A percentile compares a stretch with the other conserved stretches of the same genome.
phyloP scores from a whole-genome alignment of 1,140 invertebrate species.

The Apis laboriosa region DNA sequence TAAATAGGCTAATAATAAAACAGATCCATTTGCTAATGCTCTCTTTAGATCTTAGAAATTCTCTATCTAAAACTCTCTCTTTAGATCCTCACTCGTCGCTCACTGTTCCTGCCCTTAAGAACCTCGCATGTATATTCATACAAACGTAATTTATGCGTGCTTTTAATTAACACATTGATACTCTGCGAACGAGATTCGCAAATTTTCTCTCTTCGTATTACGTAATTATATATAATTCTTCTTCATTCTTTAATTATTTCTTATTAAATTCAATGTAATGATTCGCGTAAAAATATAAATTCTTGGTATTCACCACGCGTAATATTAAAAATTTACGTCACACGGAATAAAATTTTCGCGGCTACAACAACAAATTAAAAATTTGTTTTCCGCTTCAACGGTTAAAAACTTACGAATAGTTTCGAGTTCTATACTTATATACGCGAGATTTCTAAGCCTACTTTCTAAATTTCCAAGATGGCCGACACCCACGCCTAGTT shows the following conservation, averaged over 20 bases:
- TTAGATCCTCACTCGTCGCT: conserved; percentile 19
- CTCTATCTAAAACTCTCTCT: conserved; percentile 35
- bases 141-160: background rate
- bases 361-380: background rate
- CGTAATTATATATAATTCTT: no score
- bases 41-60: conserved; percentile 28
- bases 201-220: background rate
- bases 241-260: no score
- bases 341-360: background rate
- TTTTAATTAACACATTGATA: background rate
- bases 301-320: background rate
- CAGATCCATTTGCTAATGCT: conserved; percentile 27
- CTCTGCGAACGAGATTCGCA: background rate
- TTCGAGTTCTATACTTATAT: background rate
- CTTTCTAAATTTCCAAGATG: conserved; percentile 6
- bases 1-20: conserved; percentile 32
- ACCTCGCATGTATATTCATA: background rate
- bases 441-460: background rate
- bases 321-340: background rate
- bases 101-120: conserved; percentile 20
- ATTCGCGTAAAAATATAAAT: no score
- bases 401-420: background rate
- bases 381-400: background rate
- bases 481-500: background rate
- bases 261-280: no score